Evolutionary conservation across 2,888 invertebrate genomes (phyloP).

Genomic region (Ceriagrion tenellum): DNA sequence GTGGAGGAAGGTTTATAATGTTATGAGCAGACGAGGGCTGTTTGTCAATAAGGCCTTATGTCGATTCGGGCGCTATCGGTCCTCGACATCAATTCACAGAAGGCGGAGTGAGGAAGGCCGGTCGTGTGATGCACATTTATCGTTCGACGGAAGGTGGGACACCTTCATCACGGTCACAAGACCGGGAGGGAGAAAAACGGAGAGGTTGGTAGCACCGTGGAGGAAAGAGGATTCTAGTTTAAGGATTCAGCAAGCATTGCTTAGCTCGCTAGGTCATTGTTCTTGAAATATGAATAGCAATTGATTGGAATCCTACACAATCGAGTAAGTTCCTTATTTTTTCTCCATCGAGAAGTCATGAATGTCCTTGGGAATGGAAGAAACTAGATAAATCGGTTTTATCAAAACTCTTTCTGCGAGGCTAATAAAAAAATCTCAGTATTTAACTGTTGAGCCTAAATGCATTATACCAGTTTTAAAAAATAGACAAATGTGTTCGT

Average conservation of each 20-base stretch:
- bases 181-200: not conserved
- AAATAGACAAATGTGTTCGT: too few species aligned
- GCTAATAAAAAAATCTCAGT: too few species aligned
- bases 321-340: not conserved
- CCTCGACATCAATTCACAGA: constrained; percentile 55
- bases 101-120: constrained; percentile 44
- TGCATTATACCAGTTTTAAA: too few species aligned
- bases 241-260: not conserved
- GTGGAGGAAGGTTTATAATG: constrained; percentile 28
- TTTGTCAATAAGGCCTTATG: constrained; percentile 56
- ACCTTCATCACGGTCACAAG: constrained; percentile 19
- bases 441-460: too few species aligned
- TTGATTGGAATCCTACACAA: not conserved
- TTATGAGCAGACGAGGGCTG: constrained; percentile 55
- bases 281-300: not conserved
- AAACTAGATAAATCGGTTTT: too few species aligned
- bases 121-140: constrained; percentile 63
- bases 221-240: not conserved
- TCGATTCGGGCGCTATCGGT: constrained; percentile 47
- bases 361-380: not conserved
- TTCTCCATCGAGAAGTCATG: not conserved
- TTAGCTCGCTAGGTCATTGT: not conserved
- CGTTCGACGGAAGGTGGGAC: constrained; percentile 30
- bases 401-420: too few species aligned
- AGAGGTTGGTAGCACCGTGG: not conserved